These are phyloP conservation scores for Eolophus roseicapilla DNA, from an alignment of 2,113 vertebrate species.

Conservation along the genomic window DNA sequence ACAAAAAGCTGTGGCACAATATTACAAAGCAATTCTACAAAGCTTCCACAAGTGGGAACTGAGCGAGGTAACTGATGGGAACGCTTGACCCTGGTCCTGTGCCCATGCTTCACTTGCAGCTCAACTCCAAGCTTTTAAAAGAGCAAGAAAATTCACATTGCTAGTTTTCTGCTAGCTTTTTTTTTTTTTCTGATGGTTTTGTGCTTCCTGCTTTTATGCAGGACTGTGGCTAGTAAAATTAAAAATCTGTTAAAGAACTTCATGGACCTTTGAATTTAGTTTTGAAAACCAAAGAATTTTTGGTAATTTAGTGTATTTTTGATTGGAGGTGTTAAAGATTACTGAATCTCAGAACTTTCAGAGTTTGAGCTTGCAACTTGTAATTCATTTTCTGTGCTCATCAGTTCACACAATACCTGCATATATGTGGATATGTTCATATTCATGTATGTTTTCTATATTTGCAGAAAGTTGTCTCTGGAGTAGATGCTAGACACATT, in stretches of 20 bases:
- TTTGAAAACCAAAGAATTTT: not conserved
- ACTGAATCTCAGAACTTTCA: not conserved
- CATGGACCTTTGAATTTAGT: not conserved
- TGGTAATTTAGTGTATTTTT: not conserved
- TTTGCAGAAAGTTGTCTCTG: conserved; percentile 81
- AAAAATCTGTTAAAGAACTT: not conserved
- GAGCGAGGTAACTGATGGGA: not conserved
- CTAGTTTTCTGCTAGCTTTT: not conserved
- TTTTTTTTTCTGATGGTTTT: not conserved
- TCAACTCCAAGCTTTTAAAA: not conserved
- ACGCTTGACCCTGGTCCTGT: not conserved
- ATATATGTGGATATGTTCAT: not conserved
- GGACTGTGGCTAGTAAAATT: not conserved
- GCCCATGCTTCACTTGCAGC: not conserved
- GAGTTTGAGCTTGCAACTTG: not conserved
- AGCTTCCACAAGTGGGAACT: not conserved
- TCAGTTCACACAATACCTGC: not conserved
- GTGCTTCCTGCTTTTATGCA: not conserved
- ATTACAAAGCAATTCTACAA: not conserved
- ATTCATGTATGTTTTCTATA: not conserved
- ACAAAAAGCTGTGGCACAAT: not conserved
- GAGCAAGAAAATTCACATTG: not conserved
- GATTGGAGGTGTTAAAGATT: not conserved
- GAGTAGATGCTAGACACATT: conserved; percentile 73
- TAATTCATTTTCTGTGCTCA: not conserved